Base-by-base conservation (phyloP, 2,888 invertebrate genomes). In the Pasiphila rectangulata region DNA sequence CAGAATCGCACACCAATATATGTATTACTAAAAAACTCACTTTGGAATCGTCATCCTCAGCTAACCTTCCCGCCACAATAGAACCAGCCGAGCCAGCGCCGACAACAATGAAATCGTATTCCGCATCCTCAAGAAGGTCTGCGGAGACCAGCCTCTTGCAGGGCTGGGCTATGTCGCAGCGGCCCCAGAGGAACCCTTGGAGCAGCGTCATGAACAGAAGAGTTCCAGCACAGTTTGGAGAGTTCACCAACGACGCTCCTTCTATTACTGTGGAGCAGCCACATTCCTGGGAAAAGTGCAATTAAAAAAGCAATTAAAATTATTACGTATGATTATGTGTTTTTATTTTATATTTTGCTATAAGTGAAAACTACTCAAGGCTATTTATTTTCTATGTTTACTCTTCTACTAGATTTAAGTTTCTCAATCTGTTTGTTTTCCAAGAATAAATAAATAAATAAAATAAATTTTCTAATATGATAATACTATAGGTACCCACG, bases 31-130 rank as follows among this genome's bases (percentile, higher is more conserved):
- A 3, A 4, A 13, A 13, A 34, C 51, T 50, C 10, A 56, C 59
- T 5, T 50, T 49, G 25, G 20, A 53, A 0, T 43, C 32, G 3
- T 40, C 67, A 19, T 88, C 76, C 62, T 93, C 92, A 24, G 90
- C 89, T 10, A 93, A 72, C 52, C 92, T 83, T 0, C 89, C 89
- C 3, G 93, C 93, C 0, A 91, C 91, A 1, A 91, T 88, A 0
- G 93, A 84, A 0, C 93, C 93, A 0, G 91, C 91, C 1, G 92
- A 78, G 0, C 93, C 93, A 4, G 89, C 91, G 0, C 92, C 93
- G 7, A 93, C 89, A 3, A 92, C 92, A 6, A 93, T 89, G 60
- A 92, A 93, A 63, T 93, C 92, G 57, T 93, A 93, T 15, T 79
- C 81, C 0, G 69, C 52, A 4, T 85, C 79, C 1, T n/a, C n/a